Evolutionary conservation across 2,888 invertebrate genomes (phyloP), one percentile per base, ranked within the genome.

Genomic region (Torymus auratus): DNA sequence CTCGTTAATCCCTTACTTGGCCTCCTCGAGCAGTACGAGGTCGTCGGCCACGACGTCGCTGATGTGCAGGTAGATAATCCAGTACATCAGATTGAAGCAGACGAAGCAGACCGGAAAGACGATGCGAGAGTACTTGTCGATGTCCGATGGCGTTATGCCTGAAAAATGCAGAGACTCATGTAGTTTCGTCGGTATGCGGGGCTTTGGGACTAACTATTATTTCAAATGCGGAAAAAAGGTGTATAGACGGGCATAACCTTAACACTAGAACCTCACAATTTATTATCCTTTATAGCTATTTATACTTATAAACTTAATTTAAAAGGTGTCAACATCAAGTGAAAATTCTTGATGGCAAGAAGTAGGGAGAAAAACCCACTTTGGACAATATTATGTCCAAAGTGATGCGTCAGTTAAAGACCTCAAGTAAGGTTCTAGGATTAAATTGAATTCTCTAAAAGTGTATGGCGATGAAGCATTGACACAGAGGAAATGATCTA

Each of bases 81-180:
- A 98, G 93, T 98, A 98, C 97, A 98, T 97, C 87, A 98, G 94
- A 93, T 99, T 99, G 94, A 99, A 99, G 92, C 98, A 96, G 85
- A 99, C 96, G 94, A 99, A 99, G 93, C 98, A 97, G 88, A 98
- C 97, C 76, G 99, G 99, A 92, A 99, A 99, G 89, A 98, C 96
- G 92, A 99, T 97, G 90, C 99, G 95, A 83, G 99, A 98, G 92
- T 99, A 99, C 93, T 99, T 99, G 94, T 99, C 99, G 92, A 99
- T 99, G 92, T 98, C 98, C 91, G 98, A 98, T 81, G 98, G 98
- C 88, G 97, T 97, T 91, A 97, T 96, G 88, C 96, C 91, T 91
- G 86, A 53, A 84, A 84, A 76, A 53, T 62, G 0, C 1, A 58
- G 15, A 12, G 23, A 20, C 67, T 56, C 11, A 64, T 75, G 75